Evolutionary conservation across 2,888 invertebrate genomes (phyloP).

Genomic region (Dichetophora obliterata): DNA sequence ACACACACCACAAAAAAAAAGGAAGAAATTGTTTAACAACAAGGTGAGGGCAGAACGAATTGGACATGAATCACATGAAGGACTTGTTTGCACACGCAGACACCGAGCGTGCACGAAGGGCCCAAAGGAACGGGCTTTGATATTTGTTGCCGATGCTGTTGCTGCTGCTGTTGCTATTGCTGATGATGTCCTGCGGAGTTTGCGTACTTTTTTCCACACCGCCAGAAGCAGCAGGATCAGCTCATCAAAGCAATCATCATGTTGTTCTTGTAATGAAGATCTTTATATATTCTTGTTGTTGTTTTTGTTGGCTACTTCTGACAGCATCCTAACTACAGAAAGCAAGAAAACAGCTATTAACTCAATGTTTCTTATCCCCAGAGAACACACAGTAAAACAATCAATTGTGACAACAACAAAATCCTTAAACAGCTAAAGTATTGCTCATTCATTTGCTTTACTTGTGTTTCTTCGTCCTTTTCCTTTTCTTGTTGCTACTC

Average conservation of each 20-base stretch:
- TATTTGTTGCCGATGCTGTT: background rate
- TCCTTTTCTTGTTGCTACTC: constrained; percentile 49
- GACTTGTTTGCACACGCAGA: background rate
- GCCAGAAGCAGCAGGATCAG: constrained; percentile 61
- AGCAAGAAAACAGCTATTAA: constrained; percentile 30
- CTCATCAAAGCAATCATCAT: constrained; percentile 63
- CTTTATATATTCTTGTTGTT: background rate
- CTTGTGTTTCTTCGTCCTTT: constrained; percentile 48
- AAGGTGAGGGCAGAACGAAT: constrained; percentile 44
- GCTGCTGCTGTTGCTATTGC: constrained; percentile 6
- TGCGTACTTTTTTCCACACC: constrained; percentile 59
- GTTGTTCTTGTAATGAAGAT: constrained; percentile 46
- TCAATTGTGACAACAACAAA: background rate
- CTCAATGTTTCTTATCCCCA: background rate
- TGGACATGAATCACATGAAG: background rate
- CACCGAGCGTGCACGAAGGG: background rate
- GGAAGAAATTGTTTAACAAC: constrained; percentile 16
- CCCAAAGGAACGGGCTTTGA: background rate
- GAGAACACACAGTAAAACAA: background rate
- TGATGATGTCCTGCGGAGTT: constrained; percentile 55
- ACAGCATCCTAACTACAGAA: constrained; percentile 56
- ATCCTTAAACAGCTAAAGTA: background rate
- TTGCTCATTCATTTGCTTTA: background rate
- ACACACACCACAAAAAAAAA: background rate
- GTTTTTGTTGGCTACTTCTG: background rate